Evolutionary conservation across 1,140 invertebrate species (phyloP), one percentile per base, ranked within the genome.

Genomic region (Gonatopus flavifemur): DNA sequence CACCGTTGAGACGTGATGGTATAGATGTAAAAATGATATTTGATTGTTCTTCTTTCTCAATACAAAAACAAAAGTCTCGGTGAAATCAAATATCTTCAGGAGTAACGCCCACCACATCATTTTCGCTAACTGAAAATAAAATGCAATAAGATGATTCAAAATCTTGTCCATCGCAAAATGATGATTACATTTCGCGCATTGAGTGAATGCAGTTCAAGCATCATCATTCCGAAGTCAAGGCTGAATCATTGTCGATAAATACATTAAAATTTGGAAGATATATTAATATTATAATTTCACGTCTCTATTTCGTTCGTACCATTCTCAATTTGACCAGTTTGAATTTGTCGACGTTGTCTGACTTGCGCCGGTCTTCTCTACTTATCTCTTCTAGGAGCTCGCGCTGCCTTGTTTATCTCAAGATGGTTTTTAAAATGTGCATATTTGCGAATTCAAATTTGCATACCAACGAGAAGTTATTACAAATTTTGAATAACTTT

Each of bases 21-120:
- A 88, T 5, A 88, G 64, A 56, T 89, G 87, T 12, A 89, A 72
- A 59, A 83, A 83, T 2, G 85, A 83, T n/a, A 87, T 79, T 72
- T 89, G 87, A 15, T 81, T 81, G 21, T 83, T 68, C 64, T 86
- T 88, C 67, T 87, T 87, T 20, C 86, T 72, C 21, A 88, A 59
- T 16, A 86, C 70, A 65, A 88, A 88, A 60, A 88, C 83, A 68
- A 82, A 25, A 1, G 75, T 77, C 53, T 77, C 75, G 0, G 70
- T 50, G 12, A 77, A 46, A 54, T 77, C 74, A 10, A 64, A 15
- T 7, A 69, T 12, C 65, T 76, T 77, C 22, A 80, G 49, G 36
- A 69, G 62, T 21, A 77, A 72, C 1, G 66, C 57, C 37, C 69
- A 76, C 49, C 74, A 74, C 10, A 65, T 67, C 6, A 57, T 58